Conservation (phyloP, 2,797 vertebrate genomes). For the Crenichthys baileyi region DNA sequence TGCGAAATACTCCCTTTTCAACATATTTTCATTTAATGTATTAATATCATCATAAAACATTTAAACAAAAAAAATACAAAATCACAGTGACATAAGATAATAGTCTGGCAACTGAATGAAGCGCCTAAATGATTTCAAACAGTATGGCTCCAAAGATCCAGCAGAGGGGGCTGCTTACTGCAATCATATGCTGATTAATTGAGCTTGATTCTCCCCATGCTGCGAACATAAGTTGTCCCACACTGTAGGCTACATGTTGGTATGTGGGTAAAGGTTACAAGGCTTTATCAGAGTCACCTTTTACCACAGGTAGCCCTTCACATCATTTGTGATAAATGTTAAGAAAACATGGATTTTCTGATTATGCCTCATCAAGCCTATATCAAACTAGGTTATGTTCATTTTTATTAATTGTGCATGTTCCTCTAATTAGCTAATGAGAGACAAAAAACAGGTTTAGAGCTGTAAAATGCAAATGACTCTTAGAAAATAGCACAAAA, state of each 20-base stretch:
- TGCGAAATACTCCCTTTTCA: conserved; percentile 23
- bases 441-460: conserved; percentile 81
- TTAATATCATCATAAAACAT: conserved; percentile 50
- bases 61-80: conserved; percentile 24
- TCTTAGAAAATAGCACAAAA: conserved; percentile 84
- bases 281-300: conserved; percentile 79
- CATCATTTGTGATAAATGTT: conserved; percentile 75
- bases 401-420: conserved; percentile 82
- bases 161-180: conserved; percentile 85
- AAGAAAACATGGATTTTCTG: conserved; percentile 77
- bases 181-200: conserved; percentile 85
- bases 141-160: conserved; percentile 79
- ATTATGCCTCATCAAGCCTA: conserved; percentile 78
- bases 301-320: conserved; percentile 78
- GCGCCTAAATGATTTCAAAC: conserved; percentile 73
- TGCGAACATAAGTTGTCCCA: conserved; percentile 83
- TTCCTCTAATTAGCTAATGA: conserved; percentile 82
- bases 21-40: conserved; percentile 29
- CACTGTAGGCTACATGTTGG: conserved; percentile 82
- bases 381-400: conserved; percentile 82
- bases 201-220: conserved; percentile 83
- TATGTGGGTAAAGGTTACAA: conserved; percentile 81
- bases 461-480: conserved; percentile 82
- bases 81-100: conserved; percentile 53
- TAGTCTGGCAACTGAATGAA: conserved; percentile 64